phyloP scores from a whole-genome alignment of 2,797 vertebrate genomes.

The Dermochelys coriacea region DNA sequence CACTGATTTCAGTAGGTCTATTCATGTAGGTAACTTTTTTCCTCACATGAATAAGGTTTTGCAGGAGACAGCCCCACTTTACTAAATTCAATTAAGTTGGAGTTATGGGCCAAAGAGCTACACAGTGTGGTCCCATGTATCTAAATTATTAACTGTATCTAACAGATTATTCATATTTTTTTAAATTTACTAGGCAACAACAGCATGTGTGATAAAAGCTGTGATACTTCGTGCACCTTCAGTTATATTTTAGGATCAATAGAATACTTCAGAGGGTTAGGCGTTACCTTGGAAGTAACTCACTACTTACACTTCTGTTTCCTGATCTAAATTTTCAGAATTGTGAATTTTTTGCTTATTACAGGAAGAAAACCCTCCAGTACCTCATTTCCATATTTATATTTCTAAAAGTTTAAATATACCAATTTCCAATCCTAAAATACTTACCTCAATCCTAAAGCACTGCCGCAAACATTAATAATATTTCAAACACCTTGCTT shows the following conservation, averaged over 20 bases:
- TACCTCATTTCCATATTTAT: neutral
- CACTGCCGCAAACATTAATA: neutral
- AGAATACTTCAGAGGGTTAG: constrained; percentile 40
- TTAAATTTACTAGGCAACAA: constrained; percentile 11
- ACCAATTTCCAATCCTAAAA: neutral
- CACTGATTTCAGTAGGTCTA: fast-evolving
- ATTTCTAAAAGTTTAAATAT: neutral
- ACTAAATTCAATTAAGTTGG: neutral
- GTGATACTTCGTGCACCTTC: constrained; percentile 1
- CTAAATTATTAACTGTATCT: neutral
- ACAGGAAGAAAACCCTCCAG: neutral
- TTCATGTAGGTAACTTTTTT: neutral
- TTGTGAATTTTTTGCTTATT: constrained; percentile 6
- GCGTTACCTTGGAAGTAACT: constrained; percentile 54
- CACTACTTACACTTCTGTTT: neutral
- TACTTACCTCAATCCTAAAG: constrained; percentile 4
- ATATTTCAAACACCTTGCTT: neutral
- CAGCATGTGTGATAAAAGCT: neutral
- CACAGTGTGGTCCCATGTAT: neutral
- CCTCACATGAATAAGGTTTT: neutral
- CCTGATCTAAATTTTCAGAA: constrained; percentile 5
- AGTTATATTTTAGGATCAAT: neutral
- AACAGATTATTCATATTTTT: neutral
- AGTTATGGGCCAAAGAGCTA: constrained; percentile 13
- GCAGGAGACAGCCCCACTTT: neutral